Percentiles rank a stretch among this genome's conserved stretches.
These are phyloP conservation scores for Psittacus erithacus DNA, from an alignment of 2,113 vertebrate genomes.

Conservation along the genomic window DNA sequence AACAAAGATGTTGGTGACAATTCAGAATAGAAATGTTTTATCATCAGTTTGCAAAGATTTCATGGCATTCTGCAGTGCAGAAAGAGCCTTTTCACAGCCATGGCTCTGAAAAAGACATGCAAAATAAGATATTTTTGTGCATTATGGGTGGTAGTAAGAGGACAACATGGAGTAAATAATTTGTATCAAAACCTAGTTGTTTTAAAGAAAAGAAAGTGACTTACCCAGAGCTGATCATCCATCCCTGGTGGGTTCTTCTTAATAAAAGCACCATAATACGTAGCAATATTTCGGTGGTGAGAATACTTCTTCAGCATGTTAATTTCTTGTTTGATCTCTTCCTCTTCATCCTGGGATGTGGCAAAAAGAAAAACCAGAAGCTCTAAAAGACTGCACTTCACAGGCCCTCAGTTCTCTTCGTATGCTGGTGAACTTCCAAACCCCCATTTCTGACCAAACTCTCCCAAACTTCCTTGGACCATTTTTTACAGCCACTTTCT, in stretches of 20 bases:
- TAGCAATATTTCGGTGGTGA: slow-evolving; percentile 97
- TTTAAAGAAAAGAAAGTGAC: slow-evolving; percentile 24
- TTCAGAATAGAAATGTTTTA: neutral
- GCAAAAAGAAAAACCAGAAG: neutral
- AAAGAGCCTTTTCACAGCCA: neutral
- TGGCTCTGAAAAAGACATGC: neutral
- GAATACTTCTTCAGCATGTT: slow-evolving; percentile 99
- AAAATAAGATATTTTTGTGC: neutral
- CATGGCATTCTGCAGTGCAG: neutral
- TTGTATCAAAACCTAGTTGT: neutral
- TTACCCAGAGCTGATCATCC: slow-evolving; percentile 97
- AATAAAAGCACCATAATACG: slow-evolving; percentile 97
- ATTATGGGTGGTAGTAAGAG: neutral
- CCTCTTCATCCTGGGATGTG: slow-evolving; percentile 91
- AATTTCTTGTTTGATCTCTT: slow-evolving; percentile 99
- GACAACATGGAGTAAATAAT: neutral
- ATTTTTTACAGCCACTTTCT: neutral
- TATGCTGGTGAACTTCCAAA: neutral
- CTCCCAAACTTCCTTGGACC: neutral
- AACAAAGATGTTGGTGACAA: neutral
- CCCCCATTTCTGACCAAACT: neutral
- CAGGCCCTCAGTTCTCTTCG: neutral
- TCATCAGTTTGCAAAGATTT: neutral
- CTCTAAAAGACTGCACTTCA: neutral
- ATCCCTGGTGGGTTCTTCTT: slow-evolving; percentile 98